These are phyloP conservation scores for Seira ritae DNA, from an alignment of 2,888 invertebrate species.

Conservation along the genomic window DNA sequence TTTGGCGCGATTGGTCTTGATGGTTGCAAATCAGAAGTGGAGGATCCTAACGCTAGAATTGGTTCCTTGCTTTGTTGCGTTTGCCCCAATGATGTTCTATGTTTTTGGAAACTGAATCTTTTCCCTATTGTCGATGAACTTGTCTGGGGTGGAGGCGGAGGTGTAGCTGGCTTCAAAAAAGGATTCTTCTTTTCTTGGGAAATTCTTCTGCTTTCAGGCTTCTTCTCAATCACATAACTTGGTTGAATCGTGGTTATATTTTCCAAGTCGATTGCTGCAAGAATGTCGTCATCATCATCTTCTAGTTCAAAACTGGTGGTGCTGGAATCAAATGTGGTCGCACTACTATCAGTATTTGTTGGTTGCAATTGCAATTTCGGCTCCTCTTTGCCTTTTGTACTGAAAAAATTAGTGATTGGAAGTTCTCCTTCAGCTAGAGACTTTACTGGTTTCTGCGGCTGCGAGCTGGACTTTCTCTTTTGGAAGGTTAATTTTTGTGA, in stretches of 20 bases:
- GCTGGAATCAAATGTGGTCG: background rate
- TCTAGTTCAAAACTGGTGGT: background rate
- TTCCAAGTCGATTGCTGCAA: background rate
- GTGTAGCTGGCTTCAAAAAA: background rate
- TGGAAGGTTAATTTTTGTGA: background rate
- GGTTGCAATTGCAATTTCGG: no score
- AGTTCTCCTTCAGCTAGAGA: background rate
- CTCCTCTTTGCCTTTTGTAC: no score
- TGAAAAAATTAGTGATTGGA: background rate
- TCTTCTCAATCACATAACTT: background rate
- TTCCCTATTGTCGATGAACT: no score
- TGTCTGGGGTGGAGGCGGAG: background rate
- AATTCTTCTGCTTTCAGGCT: no score
- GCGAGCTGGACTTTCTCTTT: background rate
- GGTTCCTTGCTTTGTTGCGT: no score
- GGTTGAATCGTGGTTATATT: background rate
- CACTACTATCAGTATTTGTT: no score
- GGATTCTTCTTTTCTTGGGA: no score
- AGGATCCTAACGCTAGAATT: no score
- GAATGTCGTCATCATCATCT: background rate
- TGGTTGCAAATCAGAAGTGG: background rate
- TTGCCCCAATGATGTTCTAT: no score
- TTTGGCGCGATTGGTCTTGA: background rate
- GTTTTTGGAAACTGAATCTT: background rate
- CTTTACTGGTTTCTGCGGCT: background rate